Evolutionary conservation across 2,888 invertebrate species (phyloP), one percentile per base, ranked within the genome.

Genomic region (Lithophane semibrunnea): DNA sequence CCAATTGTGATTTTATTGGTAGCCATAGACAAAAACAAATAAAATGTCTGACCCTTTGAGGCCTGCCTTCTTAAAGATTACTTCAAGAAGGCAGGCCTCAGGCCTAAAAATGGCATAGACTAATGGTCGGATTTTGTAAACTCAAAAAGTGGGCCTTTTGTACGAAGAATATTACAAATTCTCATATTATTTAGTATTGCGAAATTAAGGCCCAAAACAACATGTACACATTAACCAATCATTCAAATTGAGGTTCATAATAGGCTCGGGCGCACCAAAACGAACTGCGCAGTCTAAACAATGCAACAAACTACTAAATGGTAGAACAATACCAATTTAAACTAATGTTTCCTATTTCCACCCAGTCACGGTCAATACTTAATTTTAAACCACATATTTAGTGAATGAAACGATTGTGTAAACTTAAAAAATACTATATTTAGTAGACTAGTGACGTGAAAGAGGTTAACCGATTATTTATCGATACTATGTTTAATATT

Each of bases 361-460:
- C 84, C 87, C 87, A 94, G 90, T 92, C 94, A 93, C 86, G 91
- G 88, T 77, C 88, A 85, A 81, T 85, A 90, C 89, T 92, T 92
- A 92, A 88, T 92, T 92, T 90, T 88, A 80, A 79, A 86, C 87
- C 85, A 60, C 85, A 85, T 58, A 58, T 67, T 88, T 89, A 88
- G 87, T 93, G 91, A 93, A 94, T 94, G 93, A 91, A 91, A 89
- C 88, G 88, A 88, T 86, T 88, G 70, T 91, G 87, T 91, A 90
- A 90, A 92, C 91, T 90, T 61, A 73, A 90, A 90, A 92, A 92
- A 90, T 88, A 90, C 90, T 94, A 94, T 93, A 92, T 93, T 93
- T 94, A 93, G 89, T 84, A 64, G 72, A 58, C 64, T 90, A 92
- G 93, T 80, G 92, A 82, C 75, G 92, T 75, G 82, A 75, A 52